Base-by-base conservation (phyloP, 2,888 invertebrate genomes). In the Gasteruption jaculator region DNA sequence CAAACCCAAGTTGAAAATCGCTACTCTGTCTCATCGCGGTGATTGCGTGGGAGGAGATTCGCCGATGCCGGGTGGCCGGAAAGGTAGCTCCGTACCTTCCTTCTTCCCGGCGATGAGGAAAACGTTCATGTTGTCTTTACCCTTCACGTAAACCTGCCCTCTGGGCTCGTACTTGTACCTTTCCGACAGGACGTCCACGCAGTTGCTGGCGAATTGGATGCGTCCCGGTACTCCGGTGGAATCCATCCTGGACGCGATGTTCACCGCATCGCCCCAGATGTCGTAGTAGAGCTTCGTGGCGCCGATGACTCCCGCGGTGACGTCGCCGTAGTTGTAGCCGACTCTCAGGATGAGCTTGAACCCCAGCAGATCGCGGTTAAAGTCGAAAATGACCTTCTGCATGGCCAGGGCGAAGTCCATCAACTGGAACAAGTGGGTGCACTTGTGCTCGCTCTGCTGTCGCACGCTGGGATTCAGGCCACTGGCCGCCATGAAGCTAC, bases 221-320 rank as follows among this genome's bases (percentile, higher is more conserved):
- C 85, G 76, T 43, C 91, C 88, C 3, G 85, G 79, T 7, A 94
- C 83, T 0, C 96, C 96, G 0, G 95, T 96, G 0, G 92, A 91
- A 71, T 97, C 96, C 97, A 97, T 97, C 38, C 96, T 77, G 5
- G 91, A 91, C 0, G 96, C 92, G 43, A 96, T 93, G 69, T 97
- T 97, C 0, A 97, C 96, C 0, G 96, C 92, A 69, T 97, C 96
- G 0, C 96, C 96, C 96, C 96, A 97, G 57, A 96, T 96, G 69
- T 96, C 96, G 60, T 95, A 97, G 68, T 92, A 91, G 45, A 97
- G 74, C 65, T 96, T 97, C 2, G 90, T 90, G 5, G 94, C 94
- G 0, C 96, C 96, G 38, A 97, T 95, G 3, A 97, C 89, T 2
- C 95, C 95, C 0, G 96, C 94, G 0, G 95, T 95, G 0, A 97